These are phyloP conservation scores for Hemicentrotus pulcherrimus DNA, from an alignment of 35 echinoderm and acorn worm genomes.

Conservation along the genomic window DNA sequence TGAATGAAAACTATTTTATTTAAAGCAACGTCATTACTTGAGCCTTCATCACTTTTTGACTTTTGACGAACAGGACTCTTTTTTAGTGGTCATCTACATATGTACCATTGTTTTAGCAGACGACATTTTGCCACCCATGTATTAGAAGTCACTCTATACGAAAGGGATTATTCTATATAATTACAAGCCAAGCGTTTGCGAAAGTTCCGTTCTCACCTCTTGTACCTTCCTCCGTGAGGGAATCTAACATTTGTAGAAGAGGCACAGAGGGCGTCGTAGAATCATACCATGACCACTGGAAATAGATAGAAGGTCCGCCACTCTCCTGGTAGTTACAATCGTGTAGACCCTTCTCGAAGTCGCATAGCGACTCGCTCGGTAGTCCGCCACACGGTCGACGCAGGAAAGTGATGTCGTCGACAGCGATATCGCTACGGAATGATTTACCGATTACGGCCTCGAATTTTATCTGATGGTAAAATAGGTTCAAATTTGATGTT, in stretches of 20 bases:
- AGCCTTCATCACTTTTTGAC: too few relatives aligned
- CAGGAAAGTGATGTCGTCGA: conserved; percentile 80
- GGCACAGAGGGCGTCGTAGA: neutral
- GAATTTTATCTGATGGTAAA: conserved; percentile 61
- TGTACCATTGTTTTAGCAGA: too few relatives aligned
- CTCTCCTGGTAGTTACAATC: conserved; percentile 35
- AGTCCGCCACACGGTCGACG: conserved; percentile 71
- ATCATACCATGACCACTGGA: conserved; percentile 37
- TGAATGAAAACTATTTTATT: too few relatives aligned
- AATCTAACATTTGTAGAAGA: neutral
- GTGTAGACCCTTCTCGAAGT: conserved; percentile 54
- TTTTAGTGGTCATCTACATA: too few relatives aligned
- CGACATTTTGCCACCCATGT: neutral
- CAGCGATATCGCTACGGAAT: conserved; percentile 75
- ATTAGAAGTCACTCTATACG: neutral
- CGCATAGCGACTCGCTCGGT: conserved; percentile 34
- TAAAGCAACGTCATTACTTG: too few relatives aligned
- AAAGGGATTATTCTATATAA: neutral
- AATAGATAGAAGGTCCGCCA: neutral
- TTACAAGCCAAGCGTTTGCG: too few relatives aligned
- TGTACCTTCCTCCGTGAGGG: neutral
- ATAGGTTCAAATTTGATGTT: neutral
- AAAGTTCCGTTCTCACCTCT: neutral
- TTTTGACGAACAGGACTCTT: too few relatives aligned
- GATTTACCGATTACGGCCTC: conserved; percentile 70